Conservation (phyloP, 2,888 invertebrate genomes). For the Resseliella maxima region DNA sequence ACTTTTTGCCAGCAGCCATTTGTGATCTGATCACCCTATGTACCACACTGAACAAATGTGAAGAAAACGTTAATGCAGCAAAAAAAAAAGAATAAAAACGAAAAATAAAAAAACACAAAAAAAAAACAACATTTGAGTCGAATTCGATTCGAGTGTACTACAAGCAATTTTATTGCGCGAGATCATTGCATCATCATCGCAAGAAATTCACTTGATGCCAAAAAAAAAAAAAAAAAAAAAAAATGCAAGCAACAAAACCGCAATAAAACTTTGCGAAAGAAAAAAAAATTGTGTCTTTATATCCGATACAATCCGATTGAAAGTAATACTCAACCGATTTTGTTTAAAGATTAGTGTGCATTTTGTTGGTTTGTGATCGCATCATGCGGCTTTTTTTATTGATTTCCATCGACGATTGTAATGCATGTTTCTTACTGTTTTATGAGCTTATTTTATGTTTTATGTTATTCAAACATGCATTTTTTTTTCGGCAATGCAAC, state of each 20-base stretch:
- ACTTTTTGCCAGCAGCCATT: too few species aligned
- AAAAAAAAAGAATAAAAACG: background rate
- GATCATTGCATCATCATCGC: constrained; percentile 10
- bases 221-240: too few species aligned
- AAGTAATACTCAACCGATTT: background rate
- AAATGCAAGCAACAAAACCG: background rate
- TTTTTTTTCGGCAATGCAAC: background rate
- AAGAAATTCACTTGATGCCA: constrained; percentile 7
- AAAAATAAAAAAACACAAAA: background rate
- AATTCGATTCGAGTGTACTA: background rate
- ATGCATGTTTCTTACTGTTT: constrained; percentile 39
- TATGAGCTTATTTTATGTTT: background rate
- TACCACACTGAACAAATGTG: too few species aligned
- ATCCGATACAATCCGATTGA: background rate
- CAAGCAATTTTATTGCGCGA: background rate
- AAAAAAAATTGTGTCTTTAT: background rate
- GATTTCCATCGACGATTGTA: background rate
- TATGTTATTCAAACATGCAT: background rate
- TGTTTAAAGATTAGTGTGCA: background rate
- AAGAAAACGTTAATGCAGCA: too few species aligned
- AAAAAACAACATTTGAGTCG: background rate
- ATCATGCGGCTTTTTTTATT: constrained; percentile 22
- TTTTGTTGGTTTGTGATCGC: background rate
- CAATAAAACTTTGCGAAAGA: background rate
- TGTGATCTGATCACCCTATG: too few species aligned